Evolutionary conservation across 2,888 invertebrate genomes (phyloP), one percentile per base, ranked within the genome.

Genomic region (Reticulitermes lucifugus): DNA sequence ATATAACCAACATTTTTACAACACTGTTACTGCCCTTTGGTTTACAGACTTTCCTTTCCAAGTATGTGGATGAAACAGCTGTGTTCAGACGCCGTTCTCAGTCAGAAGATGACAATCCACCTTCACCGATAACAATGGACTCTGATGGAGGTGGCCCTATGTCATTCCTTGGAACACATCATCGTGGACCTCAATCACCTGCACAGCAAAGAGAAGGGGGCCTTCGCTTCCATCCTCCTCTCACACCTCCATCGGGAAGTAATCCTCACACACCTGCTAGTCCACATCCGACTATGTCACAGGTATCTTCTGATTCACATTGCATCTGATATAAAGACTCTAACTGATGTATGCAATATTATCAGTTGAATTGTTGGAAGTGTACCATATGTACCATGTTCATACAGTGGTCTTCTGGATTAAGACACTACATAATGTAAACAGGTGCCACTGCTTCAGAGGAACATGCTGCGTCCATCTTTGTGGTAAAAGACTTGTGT

Each of bases 91-190:
- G 95, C 1, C 92, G 96, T 85, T 96, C 98, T 1, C 95, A 98
- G 88, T 97, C 97, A 2, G 98, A 98, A 90, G 98, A 99, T 89
- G 98, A 99, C 89, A 98, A 98, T 91, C 98, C 98, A 1, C 97
- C 98, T 0, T 98, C 98, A 0, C 98, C 98, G 0, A 95, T 98
- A 88, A 95, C 96, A 0, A 95, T 96, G 90, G 96, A 97, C 90
- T 94, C 94, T 88, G 93, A 90, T 71, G 90, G 91, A 6, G 91
- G 91, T 14, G 90, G 91, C 91, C 88, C 4, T 89, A 89, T 85
- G 51, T 90, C 90, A 70, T 89, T 90, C 88, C 88, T 91, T 91
- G 91, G 92, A 71, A 92, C 92, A 87, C 95, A 90, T 86, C 92
- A 94, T 79, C 93, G 94, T 2, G 91, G 91, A 46, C 95, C 94